These are phyloP conservation scores for Planiliza haematocheilus DNA, from an alignment of 2,113 vertebrate genomes.

Conservation along the genomic window DNA sequence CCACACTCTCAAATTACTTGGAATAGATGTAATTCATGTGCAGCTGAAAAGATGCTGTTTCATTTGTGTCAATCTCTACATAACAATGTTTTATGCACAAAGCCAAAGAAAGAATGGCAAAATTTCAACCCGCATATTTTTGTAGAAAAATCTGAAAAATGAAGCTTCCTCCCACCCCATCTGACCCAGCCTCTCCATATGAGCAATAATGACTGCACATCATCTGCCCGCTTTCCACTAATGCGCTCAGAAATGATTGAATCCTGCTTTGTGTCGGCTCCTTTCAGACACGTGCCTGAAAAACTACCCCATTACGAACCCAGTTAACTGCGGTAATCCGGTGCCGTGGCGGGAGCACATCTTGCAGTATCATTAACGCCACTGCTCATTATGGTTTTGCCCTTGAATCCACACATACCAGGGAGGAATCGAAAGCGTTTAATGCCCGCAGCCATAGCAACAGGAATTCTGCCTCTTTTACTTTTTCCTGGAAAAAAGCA, in stretches of 20 bases:
- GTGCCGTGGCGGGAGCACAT: constrained; percentile 43
- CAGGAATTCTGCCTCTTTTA: constrained; percentile 33
- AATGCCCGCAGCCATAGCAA: constrained; percentile 56
- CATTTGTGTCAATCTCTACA: constrained; percentile 3
- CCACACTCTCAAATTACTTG: constrained; percentile 21
- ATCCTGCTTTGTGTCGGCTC: constrained; percentile 37
- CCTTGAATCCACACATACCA: constrained; percentile 50
- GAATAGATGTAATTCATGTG: constrained; percentile 46
- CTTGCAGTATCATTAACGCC: constrained; percentile 71
- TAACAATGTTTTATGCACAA: neutral
- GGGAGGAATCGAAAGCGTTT: constrained; percentile 44
- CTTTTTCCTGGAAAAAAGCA: constrained; percentile 41
- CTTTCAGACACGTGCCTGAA: constrained; percentile 41
- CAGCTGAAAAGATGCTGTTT: constrained; percentile 22
- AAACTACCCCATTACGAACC: constrained; percentile 40
- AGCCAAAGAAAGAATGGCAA: neutral
- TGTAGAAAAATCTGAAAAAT: neutral
- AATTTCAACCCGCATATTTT: neutral
- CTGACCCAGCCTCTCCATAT: constrained; percentile 11
- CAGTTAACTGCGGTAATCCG: constrained; percentile 46
- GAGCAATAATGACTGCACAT: constrained; percentile 28
- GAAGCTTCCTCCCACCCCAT: neutral
- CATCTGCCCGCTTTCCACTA: constrained; percentile 32
- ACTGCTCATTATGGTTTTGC: constrained; percentile 56
- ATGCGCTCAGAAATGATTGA: constrained; percentile 42